Evolutionary conservation across 2,797 vertebrate genomes (phyloP), one percentile per base, ranked within the genome.

Genomic region (Netta rufina): DNA sequence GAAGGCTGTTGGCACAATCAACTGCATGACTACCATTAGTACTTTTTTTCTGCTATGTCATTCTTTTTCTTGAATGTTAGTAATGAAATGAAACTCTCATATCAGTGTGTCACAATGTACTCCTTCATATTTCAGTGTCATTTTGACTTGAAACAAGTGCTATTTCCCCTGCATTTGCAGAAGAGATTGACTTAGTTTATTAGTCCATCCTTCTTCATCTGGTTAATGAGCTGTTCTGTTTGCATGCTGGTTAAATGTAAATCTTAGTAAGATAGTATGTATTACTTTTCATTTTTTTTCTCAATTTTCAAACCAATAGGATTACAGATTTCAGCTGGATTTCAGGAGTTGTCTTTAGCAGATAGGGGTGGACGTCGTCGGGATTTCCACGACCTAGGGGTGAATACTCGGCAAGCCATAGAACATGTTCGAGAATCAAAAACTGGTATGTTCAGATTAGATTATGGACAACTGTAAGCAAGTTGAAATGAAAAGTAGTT

Each of bases 341-440:
- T 99, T 96, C 98, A 99, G 83, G 98, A 99, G 74, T 76, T 99
- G 32, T 98, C 98, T 5, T 76, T 99, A 13, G 97, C 97, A 24
- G 99, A 99, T 20, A 97, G 99, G 92, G 99, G 99, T 20, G 98
- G 99, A 54, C 98, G 97, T 14, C 98, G 98, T 5, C 94, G 98
- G 41, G 99, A 99, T 95, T 98, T 98, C 69, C 91, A 98, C 19
- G 99, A 99, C 87, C 90, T 96, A 0, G 99, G 99, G 16, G 84
- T 99, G 12, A 98, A 99, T 91, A 99, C 99, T 41, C 98, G 99
- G 20, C 98, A 99, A 92, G 92, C 98, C 16, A 98, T 99, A 90
- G 98, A 98, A 41, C 99, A 99, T 22, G 99, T 99, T 14, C 98
- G 97, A 75, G 98, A 98, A 1, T 99, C 99, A 11, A 99, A 99